phyloP scores from a whole-genome alignment of 1,140 invertebrate genomes.

The Caerostris darwini region DNA sequence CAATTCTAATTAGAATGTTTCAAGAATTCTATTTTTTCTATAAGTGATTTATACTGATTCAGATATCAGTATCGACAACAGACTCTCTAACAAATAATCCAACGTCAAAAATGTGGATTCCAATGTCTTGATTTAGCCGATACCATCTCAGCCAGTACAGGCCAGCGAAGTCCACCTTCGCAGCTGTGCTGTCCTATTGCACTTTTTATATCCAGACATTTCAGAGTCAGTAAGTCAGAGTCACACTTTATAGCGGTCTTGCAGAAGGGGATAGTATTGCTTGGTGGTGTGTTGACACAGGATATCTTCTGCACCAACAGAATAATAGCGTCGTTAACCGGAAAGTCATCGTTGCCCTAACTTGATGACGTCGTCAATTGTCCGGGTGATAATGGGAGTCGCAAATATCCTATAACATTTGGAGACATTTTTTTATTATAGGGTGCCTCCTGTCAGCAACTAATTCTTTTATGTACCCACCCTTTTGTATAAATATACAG shows the following conservation, averaged over 20 bases:
- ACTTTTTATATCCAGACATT: background rate
- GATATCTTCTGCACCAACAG: background rate
- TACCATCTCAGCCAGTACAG: no score
- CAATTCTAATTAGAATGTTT: no score
- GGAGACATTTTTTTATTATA: background rate
- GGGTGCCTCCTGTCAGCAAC: background rate
- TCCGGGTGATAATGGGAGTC: background rate
- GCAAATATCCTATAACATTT: background rate
- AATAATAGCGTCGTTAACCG: constrained; percentile 17
- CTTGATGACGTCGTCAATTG: background rate
- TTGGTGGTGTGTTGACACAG: constrained; percentile 17
- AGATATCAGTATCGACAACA: no score
- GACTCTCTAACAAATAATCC: no score
- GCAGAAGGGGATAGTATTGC: background rate
- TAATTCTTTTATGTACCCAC: background rate
- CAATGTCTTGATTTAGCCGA: no score
- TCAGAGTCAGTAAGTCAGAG: background rate
- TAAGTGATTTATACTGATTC: no score
- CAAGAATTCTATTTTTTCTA: no score
- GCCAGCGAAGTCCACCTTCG: background rate
- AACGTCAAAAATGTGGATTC: no score
- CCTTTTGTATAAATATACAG: no score
- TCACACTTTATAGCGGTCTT: background rate
- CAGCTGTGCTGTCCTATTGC: background rate
- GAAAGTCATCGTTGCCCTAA: background rate